Evolutionary conservation across 1,140 invertebrate genomes (phyloP), one percentile per base, ranked within the genome.

Genomic region (Maniola jurtina): DNA sequence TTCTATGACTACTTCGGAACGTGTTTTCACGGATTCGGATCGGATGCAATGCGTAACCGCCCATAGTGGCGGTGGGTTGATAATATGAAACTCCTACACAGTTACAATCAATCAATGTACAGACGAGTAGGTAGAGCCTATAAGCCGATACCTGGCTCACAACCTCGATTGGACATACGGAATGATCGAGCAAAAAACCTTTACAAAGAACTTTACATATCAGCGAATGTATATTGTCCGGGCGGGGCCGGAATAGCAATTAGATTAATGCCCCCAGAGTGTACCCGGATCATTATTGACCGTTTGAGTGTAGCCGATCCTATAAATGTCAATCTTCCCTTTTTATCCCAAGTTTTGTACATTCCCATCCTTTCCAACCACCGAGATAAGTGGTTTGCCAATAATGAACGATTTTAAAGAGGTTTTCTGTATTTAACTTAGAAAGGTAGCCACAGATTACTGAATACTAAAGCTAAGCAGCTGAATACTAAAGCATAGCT

Each of bases 301-400:
- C 52, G 52, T 34, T 55, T 55, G 52, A 55, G 25, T 55, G 52
- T 34, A 55, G 33, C 52, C 52, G 52, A 13, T 5, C 25, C 52
- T 55, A 34, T 55, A 55, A 55, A 55, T 55, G 52, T 55, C 52
- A 55, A 55, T 55, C 33, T 55, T 55, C 34, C 25, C 48, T 55
- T 55, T 55, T 34, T 16, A n/a, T 6, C 13, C 52, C 25, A 1
- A 6, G 34, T 55, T 55, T 55, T 6, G 16, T 55, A 15, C 7
- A 9, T 34, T 55, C 6, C 0, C 13, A 34, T 55, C 52, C 52
- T 34, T 55, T 55, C 10, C 33, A 2, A 33, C 33, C 52, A 34
- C 16, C 2, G 15, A 55, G 52, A 55, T 55, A 55, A 55, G 52
- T 55, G 52, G 52, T 55, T 55, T 34, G 6, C 15, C n/a, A 15